Evolutionary conservation across 1,140 invertebrate genomes (phyloP).

Genomic region (Drosophila punjabiensis): DNA sequence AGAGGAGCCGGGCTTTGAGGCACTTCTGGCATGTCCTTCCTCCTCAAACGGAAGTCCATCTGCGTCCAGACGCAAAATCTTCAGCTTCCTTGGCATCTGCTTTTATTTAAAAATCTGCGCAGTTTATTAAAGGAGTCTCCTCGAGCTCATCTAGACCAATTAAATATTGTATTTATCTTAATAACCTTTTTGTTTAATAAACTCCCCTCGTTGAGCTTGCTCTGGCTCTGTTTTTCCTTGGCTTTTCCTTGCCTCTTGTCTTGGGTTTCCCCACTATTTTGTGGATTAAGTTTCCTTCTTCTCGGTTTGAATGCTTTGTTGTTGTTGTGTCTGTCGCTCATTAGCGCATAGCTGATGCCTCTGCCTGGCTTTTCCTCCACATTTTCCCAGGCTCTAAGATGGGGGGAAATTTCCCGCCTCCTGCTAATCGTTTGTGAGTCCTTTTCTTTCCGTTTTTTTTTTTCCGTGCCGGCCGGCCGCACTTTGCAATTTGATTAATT

Average conservation of each 20-base stretch:
- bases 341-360: conserved; percentile 33
- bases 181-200: conserved; percentile 55
- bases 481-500: conserved; percentile 80
- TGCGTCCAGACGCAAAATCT: conserved; percentile 23
- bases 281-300: conserved; percentile 31
- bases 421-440: conserved; percentile 24
- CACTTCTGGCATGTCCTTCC: too few species aligned
- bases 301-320: conserved; percentile 12
- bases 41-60: conserved; percentile 30
- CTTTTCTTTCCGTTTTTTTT: conserved; percentile 9
- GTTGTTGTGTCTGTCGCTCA: conserved; percentile 40
- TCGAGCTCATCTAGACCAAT: conserved; percentile 22
- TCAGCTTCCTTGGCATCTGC: conserved; percentile 8
- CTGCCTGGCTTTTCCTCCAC: background rate
- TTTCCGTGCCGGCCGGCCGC: conserved; percentile 31
- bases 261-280: conserved; percentile 28
- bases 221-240: background rate
- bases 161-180: conserved; percentile 57
- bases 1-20: background rate
- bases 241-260: background rate
- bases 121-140: conserved; percentile 22
- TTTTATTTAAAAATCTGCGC: conserved; percentile 7
- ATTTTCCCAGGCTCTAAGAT: background rate
- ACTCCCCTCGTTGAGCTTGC: conserved; percentile 38
- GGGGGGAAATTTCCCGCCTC: background rate